These are phyloP conservation scores for Motacilla alba DNA, from an alignment of 2,113 vertebrate genomes.

Conservation along the genomic window DNA sequence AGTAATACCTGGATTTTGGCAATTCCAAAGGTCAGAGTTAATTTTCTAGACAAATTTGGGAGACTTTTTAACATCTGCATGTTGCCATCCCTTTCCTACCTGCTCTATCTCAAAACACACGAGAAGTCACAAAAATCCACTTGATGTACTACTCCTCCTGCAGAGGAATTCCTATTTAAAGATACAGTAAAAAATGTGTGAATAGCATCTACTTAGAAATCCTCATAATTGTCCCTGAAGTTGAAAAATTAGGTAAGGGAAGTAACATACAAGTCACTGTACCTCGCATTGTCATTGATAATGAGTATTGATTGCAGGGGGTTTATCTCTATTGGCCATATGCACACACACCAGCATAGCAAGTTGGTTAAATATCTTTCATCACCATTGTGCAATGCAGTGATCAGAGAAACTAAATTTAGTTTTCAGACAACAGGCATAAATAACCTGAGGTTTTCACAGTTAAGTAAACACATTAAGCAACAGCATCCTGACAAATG, in stretches of 20 bases:
- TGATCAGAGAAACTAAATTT: not conserved
- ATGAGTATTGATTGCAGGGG: not conserved
- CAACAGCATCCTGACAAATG: slow-evolving; percentile 24
- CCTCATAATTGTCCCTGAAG: not conserved
- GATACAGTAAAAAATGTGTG: not conserved
- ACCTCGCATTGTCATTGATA: not conserved
- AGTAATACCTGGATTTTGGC: not conserved
- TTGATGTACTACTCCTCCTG: not conserved
- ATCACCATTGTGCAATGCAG: not conserved
- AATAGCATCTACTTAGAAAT: not conserved
- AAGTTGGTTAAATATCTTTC: not conserved
- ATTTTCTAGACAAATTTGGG: not conserved
- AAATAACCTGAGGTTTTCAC: slow-evolving; percentile 3
- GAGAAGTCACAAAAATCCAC: not conserved
- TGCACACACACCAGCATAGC: not conserved
- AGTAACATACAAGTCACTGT: not conserved
- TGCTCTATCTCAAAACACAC: not conserved
- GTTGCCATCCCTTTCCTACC: not conserved
- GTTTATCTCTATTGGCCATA: not conserved
- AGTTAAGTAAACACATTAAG: slow-evolving; percentile 2
- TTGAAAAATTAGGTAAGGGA: not conserved
- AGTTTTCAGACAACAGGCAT: not conserved
- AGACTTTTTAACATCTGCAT: not conserved
- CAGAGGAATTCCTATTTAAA: not conserved
- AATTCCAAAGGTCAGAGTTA: not conserved